Percentiles rank a stretch among this genome's conserved stretches.
phyloP scores from a whole-genome alignment of 2,113 vertebrate genomes.

The Mustela nigripes region DNA sequence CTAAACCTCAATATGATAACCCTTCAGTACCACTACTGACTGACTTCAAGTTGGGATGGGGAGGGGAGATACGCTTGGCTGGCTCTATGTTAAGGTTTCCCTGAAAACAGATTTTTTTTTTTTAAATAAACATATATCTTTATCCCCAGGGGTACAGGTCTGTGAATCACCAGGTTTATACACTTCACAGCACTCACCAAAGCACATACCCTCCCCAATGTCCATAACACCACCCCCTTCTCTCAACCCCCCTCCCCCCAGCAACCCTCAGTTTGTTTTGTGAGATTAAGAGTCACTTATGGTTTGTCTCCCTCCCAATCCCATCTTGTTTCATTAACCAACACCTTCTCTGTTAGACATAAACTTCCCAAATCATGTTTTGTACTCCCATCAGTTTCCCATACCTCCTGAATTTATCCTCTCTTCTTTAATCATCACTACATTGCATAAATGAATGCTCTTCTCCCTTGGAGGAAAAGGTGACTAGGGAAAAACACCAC shows the following conservation, averaged over 20 bases:
- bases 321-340: not conserved
- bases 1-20: not conserved
- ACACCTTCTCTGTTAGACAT: not conserved
- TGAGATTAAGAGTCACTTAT: too few species aligned
- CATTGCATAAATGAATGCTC: not conserved
- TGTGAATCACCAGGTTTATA: too few species aligned
- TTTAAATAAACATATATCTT: too few species aligned
- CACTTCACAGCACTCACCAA: too few species aligned
- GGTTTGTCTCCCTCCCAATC: too few species aligned
- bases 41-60: not conserved
- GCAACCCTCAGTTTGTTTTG: too few species aligned
- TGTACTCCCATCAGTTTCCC: not conserved
- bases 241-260: too few species aligned
- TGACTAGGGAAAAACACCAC: slow-evolving; percentile 26
- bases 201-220: too few species aligned
- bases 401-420: not conserved
- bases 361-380: not conserved
- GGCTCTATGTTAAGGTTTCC: not conserved
- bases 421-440: not conserved
- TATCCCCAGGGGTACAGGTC: too few species aligned
- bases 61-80: not conserved
- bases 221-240: too few species aligned
- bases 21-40: not conserved
- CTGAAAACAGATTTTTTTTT: not conserved
- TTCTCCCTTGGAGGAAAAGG: slow-evolving; percentile 1